These are phyloP conservation scores for Kryptolebias ocellatus DNA, from an alignment of 2,797 vertebrate species.

Conservation along the genomic window DNA sequence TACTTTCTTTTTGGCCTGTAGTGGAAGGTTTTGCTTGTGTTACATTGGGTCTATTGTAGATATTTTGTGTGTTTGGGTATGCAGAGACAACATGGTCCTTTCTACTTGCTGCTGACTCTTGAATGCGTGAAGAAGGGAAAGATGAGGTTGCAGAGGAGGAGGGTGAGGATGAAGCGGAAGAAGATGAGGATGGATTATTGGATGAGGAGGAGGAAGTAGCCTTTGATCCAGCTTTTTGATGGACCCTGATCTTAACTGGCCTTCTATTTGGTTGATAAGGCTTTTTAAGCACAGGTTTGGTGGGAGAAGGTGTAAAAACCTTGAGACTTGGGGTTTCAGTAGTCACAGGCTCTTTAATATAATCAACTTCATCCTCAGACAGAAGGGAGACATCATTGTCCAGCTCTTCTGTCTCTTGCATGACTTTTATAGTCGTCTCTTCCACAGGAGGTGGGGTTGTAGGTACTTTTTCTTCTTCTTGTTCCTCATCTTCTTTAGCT, in stretches of 20 bases:
- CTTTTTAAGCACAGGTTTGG: slow-evolving; percentile 33
- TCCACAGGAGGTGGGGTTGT: slow-evolving; percentile 62
- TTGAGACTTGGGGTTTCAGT: slow-evolving; percentile 64
- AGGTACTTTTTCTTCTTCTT: slow-evolving; percentile 46
- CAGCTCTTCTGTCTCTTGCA: slow-evolving; percentile 59
- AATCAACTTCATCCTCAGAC: slow-evolving; percentile 48
- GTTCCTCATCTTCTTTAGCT: slow-evolving; percentile 54
- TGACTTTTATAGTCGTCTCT: slow-evolving; percentile 60
- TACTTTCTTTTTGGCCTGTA: slow-evolving; percentile 50
- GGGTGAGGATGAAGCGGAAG: slow-evolving; percentile 16
- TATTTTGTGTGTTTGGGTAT: slow-evolving; percentile 61
- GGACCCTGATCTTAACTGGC: slow-evolving; percentile 70
- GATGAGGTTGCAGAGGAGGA: slow-evolving; percentile 33
- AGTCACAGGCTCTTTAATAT: slow-evolving; percentile 33
- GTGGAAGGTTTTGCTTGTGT: slow-evolving; percentile 58
- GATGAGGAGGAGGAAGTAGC: slow-evolving; percentile 42
- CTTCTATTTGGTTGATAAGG: slow-evolving; percentile 64
- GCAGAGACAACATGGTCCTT: slow-evolving; percentile 63
- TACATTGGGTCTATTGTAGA: slow-evolving; percentile 44
- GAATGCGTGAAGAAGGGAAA: slow-evolving; percentile 47
- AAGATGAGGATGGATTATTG: slow-evolving; percentile 32
- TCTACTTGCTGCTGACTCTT: slow-evolving; percentile 65
- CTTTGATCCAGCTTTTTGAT: slow-evolving; percentile 64
- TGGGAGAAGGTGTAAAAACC: slow-evolving; percentile 59
- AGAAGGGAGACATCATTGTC: slow-evolving; percentile 71